Conservation (phyloP, 1,140 invertebrate species). For the Drosophila paulistorum region DNA sequence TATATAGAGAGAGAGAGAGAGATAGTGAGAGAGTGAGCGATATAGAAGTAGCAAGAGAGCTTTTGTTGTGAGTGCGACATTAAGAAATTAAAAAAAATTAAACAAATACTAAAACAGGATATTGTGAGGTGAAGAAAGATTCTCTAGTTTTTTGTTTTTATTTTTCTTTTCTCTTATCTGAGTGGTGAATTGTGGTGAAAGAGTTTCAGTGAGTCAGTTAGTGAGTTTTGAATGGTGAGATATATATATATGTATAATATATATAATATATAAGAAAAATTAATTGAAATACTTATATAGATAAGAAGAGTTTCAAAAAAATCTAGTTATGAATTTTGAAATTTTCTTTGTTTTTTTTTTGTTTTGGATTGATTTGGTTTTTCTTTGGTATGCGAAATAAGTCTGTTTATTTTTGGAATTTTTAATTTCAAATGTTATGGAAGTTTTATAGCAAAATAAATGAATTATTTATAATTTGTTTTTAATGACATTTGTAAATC, state of each 20-base stretch:
- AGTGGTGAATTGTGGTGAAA: conserved; percentile 10
- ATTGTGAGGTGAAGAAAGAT: background rate
- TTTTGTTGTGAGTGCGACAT: conserved; percentile 27
- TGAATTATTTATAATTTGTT: conserved; percentile 2
- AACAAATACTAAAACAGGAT: no score
- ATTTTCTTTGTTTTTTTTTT: background rate
- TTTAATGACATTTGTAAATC: conserved; percentile 6
- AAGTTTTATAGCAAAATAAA: background rate
- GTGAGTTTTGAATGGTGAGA: conserved; percentile 7
- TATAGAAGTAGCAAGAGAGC: conserved; percentile 37
- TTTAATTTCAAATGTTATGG: background rate
- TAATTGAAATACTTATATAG: conserved; percentile 14
- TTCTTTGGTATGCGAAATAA: background rate
- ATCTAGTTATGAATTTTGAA: background rate
- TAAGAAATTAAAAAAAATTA: background rate
- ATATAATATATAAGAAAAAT: conserved; percentile 9
- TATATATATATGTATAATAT: conserved; percentile 5
- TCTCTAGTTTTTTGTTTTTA: background rate
- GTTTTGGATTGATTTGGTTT: background rate
- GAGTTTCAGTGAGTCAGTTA: conserved; percentile 10
- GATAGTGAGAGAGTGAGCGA: conserved; percentile 19
- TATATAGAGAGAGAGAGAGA: background rate
- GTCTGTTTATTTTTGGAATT: background rate
- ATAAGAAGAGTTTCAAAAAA: conserved; percentile 11
- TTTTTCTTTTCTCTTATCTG: background rate